A percentile compares a stretch with the other conserved stretches of the same genome.
Evolutionary conservation across 2,113 vertebrate species (phyloP).

Genomic region (Neodontobutis hainanensis): DNA sequence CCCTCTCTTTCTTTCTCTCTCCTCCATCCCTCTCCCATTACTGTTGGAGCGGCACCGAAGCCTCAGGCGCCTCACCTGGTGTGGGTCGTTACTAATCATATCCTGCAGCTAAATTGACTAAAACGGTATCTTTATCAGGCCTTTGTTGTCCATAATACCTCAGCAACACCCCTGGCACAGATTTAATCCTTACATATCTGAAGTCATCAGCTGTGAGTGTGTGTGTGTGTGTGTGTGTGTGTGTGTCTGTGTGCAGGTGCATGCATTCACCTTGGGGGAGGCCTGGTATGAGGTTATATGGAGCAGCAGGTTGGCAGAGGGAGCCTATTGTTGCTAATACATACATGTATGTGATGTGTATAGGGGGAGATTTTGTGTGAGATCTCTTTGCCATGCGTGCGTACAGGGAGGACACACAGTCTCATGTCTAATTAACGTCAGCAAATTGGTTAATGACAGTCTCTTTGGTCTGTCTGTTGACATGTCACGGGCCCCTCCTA

Average conservation of each 20-base stretch:
- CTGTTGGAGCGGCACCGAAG: conserved; percentile 16
- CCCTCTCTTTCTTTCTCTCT: neutral
- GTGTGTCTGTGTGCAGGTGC: conserved; percentile 17
- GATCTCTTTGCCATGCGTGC: neutral
- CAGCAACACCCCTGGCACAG: conserved; percentile 47
- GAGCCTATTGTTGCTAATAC: conserved; percentile 4
- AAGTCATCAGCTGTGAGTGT: conserved; percentile 49
- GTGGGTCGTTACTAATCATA: conserved; percentile 62
- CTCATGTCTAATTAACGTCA: conserved; percentile 54
- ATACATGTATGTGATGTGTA: conserved; percentile 15
- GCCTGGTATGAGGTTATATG: conserved; percentile 31
- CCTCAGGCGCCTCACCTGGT: conserved; percentile 63
- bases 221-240: conserved; percentile 11
- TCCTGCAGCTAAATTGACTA: conserved; percentile 66
- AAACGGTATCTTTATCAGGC: conserved; percentile 66
- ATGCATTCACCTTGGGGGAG: conserved; percentile 12
- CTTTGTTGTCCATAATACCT: conserved; percentile 67
- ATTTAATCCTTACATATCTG: conserved; percentile 61
- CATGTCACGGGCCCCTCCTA: conserved; percentile 19
- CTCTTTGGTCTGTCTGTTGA: conserved; percentile 37
- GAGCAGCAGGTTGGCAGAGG: conserved; percentile 36
- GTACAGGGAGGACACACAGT: conserved; percentile 13
- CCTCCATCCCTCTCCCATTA: conserved; percentile 33
- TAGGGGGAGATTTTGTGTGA: neutral
- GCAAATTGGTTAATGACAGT: conserved; percentile 28